Percentiles rank a stretch among this genome's conserved stretches.
Conservation (phyloP, 2,797 vertebrate species). For the Nasua narica region DNA sequence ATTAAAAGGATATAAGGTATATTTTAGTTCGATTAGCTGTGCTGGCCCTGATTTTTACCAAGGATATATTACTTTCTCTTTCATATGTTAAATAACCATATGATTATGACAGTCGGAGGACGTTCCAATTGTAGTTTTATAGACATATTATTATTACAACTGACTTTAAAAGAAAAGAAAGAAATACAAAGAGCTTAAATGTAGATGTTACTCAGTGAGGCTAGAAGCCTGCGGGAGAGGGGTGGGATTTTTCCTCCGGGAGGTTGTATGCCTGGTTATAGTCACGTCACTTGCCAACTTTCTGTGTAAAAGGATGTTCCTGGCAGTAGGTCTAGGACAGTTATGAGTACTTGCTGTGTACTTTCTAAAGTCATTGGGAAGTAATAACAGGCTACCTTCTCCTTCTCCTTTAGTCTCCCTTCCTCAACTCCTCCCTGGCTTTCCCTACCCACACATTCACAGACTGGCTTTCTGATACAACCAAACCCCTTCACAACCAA, state of each 20-base stretch:
- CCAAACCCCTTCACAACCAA: not conserved
- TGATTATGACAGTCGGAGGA: not conserved
- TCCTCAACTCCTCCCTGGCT: not conserved
- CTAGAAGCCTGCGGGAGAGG: not conserved
- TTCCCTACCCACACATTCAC: not conserved
- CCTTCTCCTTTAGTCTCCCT: not conserved
- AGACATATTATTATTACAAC: not conserved
- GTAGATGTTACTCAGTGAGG: not conserved
- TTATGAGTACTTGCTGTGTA: not conserved
- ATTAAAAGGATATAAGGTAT: not conserved
- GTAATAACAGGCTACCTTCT: not conserved
- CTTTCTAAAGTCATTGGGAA: not conserved
- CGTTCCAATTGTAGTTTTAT: not conserved
- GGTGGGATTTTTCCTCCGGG: not conserved
- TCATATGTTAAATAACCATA: not conserved
- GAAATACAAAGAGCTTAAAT: not conserved
- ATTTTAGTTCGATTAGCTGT: not conserved
- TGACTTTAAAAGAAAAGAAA: not conserved
- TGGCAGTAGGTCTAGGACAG: not conserved
- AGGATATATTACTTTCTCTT: not conserved
- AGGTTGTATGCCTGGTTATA: not conserved
- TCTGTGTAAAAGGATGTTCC: not conserved
- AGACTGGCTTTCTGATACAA: not conserved
- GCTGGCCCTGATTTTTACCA: not conserved
- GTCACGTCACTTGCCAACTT: not conserved